These are phyloP conservation scores for Epiblema foenella DNA, from an alignment of 2,888 invertebrate genomes.

Conservation along the genomic window DNA sequence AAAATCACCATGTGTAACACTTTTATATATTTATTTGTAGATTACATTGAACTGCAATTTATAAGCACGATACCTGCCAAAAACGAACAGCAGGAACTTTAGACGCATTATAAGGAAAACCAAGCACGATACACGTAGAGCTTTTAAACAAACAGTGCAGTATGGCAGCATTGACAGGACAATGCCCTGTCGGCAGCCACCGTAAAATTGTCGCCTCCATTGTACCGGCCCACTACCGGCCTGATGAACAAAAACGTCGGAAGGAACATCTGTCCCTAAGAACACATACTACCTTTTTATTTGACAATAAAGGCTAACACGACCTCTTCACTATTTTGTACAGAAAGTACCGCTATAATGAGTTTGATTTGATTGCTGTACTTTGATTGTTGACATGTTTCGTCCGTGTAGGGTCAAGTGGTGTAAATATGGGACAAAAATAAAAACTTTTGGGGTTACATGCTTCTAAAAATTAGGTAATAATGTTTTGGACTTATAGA, in stretches of 20 bases:
- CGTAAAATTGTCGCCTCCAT: slow-evolving; percentile 68
- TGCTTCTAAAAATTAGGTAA: no score
- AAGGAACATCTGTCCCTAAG: neutral
- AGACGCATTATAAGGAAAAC: neutral
- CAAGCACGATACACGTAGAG: neutral
- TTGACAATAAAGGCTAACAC: neutral
- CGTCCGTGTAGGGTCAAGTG: no score
- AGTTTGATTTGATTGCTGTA: slow-evolving; percentile 23
- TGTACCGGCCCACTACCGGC: slow-evolving; percentile 26
- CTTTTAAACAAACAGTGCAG: slow-evolving; percentile 36
- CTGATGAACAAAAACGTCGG: slow-evolving; percentile 11
- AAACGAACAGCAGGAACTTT: neutral
- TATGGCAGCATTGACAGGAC: slow-evolving; percentile 52
- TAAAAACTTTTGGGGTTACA: no score
- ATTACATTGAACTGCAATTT: neutral
- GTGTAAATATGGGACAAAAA: no score
- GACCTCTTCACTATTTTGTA: slow-evolving; percentile 30
- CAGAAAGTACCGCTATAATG: slow-evolving; percentile 36
- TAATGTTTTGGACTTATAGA: no score
- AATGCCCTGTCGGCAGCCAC: slow-evolving; percentile 71
- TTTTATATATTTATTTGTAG: no score
- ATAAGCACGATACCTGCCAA: neutral
- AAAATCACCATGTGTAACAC: no score
- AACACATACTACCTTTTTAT: slow-evolving; percentile 12
- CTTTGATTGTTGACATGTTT: slow-evolving; percentile 6